A percentile compares a stretch with the other conserved stretches of the same genome.
Conservation (phyloP, 1,140 invertebrate genomes). For the Bombus picipes region DNA sequence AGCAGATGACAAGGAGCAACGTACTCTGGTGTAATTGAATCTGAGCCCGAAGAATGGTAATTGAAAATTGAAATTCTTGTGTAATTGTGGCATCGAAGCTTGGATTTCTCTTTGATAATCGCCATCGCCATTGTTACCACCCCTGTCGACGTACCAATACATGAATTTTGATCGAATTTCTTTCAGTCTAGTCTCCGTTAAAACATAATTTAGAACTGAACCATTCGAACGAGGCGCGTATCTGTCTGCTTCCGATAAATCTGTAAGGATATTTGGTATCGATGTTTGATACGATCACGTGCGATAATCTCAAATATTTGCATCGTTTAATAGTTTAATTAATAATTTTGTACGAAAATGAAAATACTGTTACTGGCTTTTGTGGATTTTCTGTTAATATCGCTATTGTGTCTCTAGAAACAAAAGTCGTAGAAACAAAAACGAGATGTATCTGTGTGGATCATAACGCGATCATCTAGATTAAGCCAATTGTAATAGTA, state of each 20-base stretch:
- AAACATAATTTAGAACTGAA: constrained; percentile 81
- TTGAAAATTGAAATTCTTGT: constrained; percentile 96
- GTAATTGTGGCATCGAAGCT: constrained; percentile 90
- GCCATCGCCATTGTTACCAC: constrained; percentile 87
- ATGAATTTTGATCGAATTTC: constrained; percentile 89
- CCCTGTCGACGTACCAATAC: constrained; percentile 94
- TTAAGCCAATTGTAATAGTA: too few relatives aligned
- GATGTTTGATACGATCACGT: neutral
- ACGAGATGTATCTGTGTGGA: neutral
- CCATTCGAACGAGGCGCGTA: constrained; percentile 81
- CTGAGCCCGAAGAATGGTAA: constrained; percentile 96
- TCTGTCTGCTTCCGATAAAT: constrained; percentile 75
- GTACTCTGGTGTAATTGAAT: constrained; percentile 95
- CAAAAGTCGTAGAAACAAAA: neutral
- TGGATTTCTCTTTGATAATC: constrained; percentile 93
- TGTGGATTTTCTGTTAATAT: neutral
- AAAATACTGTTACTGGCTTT: too few relatives aligned
- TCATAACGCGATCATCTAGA: neutral
- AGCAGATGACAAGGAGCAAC: constrained; percentile 16
- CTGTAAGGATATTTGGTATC: constrained; percentile 54
- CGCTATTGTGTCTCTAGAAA: too few relatives aligned
- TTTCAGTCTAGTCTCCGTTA: constrained; percentile 86
- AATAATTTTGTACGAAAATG: neutral
- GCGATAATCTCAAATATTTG: neutral
- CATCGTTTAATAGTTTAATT: neutral